These are phyloP conservation scores for Galemys pyrenaicus DNA, from an alignment of 2,113 vertebrate genomes.

Conservation along the genomic window DNA sequence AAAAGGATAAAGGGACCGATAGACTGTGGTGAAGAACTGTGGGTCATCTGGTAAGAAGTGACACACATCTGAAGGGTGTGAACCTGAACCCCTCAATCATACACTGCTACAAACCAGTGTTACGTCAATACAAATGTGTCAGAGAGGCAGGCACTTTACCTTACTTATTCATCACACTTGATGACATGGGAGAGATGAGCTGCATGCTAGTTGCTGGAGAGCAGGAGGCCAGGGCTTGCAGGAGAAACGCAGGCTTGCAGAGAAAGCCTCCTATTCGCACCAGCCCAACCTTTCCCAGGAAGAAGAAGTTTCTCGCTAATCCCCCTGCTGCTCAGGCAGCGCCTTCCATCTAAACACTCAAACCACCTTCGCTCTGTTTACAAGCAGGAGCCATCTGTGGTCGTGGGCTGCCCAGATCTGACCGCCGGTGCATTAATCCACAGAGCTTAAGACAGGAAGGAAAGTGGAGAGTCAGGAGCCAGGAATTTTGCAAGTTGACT, in stretches of 20 bases:
- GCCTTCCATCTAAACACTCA: conserved; percentile 65
- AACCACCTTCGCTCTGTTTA: conserved; percentile 76
- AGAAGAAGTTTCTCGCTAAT: conserved; percentile 73
- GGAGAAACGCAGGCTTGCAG: background rate
- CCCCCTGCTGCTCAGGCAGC: conserved; percentile 14
- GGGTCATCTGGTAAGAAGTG: no score
- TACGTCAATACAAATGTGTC: background rate
- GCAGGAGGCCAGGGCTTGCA: no score
- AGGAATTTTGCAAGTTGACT: conserved; percentile 53
- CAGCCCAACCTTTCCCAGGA: conserved; percentile 50
- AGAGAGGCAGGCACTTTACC: background rate
- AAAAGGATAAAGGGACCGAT: no score
- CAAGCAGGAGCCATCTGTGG: conserved; percentile 68
- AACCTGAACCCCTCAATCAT: no score
- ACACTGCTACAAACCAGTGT: no score
- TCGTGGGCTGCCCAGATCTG: conserved; percentile 46
- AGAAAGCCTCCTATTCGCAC: background rate
- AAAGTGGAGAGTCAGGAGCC: background rate
- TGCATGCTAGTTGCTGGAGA: background rate
- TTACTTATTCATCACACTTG: background rate
- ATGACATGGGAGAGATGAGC: background rate
- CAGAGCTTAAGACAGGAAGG: conserved; percentile 67
- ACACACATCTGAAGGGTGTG: no score
- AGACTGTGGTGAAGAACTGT: no score
- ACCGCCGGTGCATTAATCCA: conserved; percentile 63